Base-by-base conservation (phyloP, 1,140 invertebrate species). In the Chelonus insularis region DNA sequence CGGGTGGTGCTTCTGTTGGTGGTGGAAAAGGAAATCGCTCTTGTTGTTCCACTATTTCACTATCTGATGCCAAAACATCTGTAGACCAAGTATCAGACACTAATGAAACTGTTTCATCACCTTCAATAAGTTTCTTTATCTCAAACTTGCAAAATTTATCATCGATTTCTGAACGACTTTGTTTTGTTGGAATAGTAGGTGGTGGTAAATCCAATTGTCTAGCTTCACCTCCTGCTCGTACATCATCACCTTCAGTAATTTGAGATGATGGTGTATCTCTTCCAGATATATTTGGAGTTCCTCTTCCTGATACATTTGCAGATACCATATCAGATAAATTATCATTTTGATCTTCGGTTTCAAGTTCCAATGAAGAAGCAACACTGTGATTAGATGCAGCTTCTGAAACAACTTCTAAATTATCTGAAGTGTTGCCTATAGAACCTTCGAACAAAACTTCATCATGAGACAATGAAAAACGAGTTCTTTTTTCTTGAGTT, bases 101-200 rank as follows among this genome's bases (percentile, higher is more conserved):
- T 69, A 97, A 89, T 14, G 95, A 97, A 67, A 96, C 88, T 1
- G 95, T 96, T 81, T 98, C 95, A 76, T 97, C 95, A 48, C 83
- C 91, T 83, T 92, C 91, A 56, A 91, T 84, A 29, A 93, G 79
- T 72, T 92, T 92, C 77, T 93, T 95, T 29, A 98, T 95, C 74
- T 97, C 96, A 82, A 99, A 99, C 82, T 97, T 97, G 71, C 96
- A 97, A 86, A 99, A 99, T 78, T 98, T 96, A 63, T 99, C 97
- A 69, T 98, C 96, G 57, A 99, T 95, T 73, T 98, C 96, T 60
- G 91, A 92, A 5, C 91, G 84, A 20, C 88, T 89, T 75, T 93
- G 90, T 69, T 95, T 94, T n/a, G 86, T 83, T 1, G 87, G 77
- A 25, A 85, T 87, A 18, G 85, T 82, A 8, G 87, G 84, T n/a